Percentiles rank a stretch among this genome's conserved stretches.
These are phyloP conservation scores for Turritopsis rubra DNA, from an alignment of 30 jellyfish, hydroid and myxozoan species.

Conservation along the genomic window DNA sequence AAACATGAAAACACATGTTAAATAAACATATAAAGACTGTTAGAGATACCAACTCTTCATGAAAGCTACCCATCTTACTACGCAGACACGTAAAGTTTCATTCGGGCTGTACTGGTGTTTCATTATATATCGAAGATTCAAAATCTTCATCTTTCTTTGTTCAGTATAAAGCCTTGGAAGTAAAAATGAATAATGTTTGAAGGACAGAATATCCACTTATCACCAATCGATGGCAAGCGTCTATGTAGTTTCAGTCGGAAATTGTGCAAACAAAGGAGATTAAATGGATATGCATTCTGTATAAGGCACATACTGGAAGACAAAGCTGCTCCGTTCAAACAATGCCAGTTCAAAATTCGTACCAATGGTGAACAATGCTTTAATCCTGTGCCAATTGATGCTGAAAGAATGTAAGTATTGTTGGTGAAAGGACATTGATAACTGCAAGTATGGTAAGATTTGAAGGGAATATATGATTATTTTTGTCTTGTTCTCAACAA, in stretches of 20 bases:
- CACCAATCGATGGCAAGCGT: slow-evolving; percentile 92
- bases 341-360: slow-evolving; percentile 71
- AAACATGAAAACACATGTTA: too few relatives aligned
- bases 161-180: not conserved
- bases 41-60: too few relatives aligned
- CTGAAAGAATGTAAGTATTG: slow-evolving; percentile 68
- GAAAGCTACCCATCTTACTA: too few relatives aligned
- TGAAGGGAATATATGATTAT: too few relatives aligned
- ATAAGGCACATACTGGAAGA: slow-evolving; percentile 94
- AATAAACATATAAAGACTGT: too few relatives aligned
- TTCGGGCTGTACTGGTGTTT: too few relatives aligned
- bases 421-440: too few relatives aligned
- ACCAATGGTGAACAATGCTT: slow-evolving; percentile 79
- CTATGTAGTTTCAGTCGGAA: slow-evolving; percentile 90
- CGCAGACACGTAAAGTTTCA: too few relatives aligned
- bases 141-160: not conserved
- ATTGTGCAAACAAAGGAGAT: slow-evolving; percentile 89
- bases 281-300: slow-evolving; percentile 91
- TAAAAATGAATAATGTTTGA: slow-evolving; percentile 55
- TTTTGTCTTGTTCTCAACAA: too few relatives aligned
- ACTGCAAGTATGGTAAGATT: too few relatives aligned
- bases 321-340: slow-evolving; percentile 86
- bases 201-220: slow-evolving; percentile 86
- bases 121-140: not conserved
- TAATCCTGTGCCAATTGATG: slow-evolving; percentile 90